Evolutionary conservation across 53 echinoderm and acorn worm species (phyloP).

Genomic region (Antedon mediterranea): DNA sequence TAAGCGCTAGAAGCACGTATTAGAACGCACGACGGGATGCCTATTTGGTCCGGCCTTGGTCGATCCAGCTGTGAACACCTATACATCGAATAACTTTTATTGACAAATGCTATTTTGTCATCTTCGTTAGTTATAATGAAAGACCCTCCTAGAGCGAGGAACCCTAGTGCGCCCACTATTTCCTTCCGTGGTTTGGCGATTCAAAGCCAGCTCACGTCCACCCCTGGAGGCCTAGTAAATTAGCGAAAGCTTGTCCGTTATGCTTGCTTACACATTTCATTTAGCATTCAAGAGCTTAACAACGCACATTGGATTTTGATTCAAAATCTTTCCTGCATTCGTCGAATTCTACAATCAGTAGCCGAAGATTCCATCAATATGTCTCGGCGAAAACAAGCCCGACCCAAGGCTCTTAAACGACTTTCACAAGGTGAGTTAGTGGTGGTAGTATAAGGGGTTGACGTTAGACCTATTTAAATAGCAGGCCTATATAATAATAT

Average conservation of each 20-base stretch:
- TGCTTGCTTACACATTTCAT: background rate
- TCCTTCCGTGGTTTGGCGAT: constrained; percentile 1
- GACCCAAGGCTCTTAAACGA: constrained; percentile 4
- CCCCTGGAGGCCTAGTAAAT: background rate
- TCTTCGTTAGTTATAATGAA: background rate
- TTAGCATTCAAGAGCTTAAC: background rate
- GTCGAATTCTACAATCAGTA: background rate
- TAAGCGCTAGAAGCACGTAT: background rate
- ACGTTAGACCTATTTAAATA: background rate
- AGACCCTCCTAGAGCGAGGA: background rate
- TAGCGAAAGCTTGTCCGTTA: background rate
- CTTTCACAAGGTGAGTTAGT: background rate
- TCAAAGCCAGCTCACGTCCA: background rate
- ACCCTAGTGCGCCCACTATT: constrained; percentile 1
- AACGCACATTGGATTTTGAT: background rate
- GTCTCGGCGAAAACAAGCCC: constrained; percentile 25
- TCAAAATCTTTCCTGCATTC: background rate
- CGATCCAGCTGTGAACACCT: background rate
- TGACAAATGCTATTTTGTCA: background rate
- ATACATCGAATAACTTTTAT: background rate
- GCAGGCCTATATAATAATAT: too few species aligned
- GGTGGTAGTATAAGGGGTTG: background rate
- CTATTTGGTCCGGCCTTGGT: constrained; percentile 1
- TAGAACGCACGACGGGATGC: background rate
- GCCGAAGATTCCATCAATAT: background rate